phyloP scores from a whole-genome alignment of 2,888 invertebrate species.

The Lobophora halterata region DNA sequence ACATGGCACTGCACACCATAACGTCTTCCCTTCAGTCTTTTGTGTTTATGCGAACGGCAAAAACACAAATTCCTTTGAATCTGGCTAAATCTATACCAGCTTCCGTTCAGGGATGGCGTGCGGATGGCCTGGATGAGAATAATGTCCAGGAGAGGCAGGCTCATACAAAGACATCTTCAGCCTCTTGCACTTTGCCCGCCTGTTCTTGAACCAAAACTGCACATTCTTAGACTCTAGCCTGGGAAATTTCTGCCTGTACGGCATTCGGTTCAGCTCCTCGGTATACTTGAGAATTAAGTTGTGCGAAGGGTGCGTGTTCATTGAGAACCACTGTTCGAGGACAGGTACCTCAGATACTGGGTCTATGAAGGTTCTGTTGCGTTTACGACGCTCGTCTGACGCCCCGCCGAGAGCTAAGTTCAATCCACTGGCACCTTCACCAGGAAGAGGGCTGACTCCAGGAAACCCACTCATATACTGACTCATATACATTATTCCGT shows the following conservation, averaged over 20 bases:
- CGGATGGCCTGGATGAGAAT: conserved; percentile 76
- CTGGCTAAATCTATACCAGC: conserved; percentile 52
- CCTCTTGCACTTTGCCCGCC: conserved; percentile 98
- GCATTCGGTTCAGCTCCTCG: conserved; percentile 97
- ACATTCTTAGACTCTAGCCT: conserved; percentile 99
- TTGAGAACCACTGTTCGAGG: conserved; percentile 96
- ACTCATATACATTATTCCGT: conserved; percentile 95
- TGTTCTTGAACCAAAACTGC: conserved; percentile 99
- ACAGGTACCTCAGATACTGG: conserved; percentile 98
- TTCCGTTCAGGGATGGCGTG: conserved; percentile 79
- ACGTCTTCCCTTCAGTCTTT: conserved; percentile 73
- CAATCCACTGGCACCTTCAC: conserved; percentile 80
- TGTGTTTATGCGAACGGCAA: conserved; percentile 48
- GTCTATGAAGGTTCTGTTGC: conserved; percentile 99
- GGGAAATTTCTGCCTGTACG: conserved; percentile 98
- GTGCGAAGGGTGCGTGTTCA: conserved; percentile 99
- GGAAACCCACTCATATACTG: conserved; percentile 86
- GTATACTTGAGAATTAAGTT: conserved; percentile 98
- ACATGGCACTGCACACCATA: conserved; percentile 76
- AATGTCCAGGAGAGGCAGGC: conserved; percentile 83
- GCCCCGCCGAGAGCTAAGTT: conserved; percentile 83
- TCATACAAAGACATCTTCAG: conserved; percentile 95
- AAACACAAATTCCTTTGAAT: conserved; percentile 33
- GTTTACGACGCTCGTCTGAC: conserved; percentile 94
- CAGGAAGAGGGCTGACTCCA: conserved; percentile 77